Percentiles rank a stretch among this genome's conserved stretches.
phyloP scores from a whole-genome alignment of 2,797 vertebrate genomes.

The Myripristis jacobus region DNA sequence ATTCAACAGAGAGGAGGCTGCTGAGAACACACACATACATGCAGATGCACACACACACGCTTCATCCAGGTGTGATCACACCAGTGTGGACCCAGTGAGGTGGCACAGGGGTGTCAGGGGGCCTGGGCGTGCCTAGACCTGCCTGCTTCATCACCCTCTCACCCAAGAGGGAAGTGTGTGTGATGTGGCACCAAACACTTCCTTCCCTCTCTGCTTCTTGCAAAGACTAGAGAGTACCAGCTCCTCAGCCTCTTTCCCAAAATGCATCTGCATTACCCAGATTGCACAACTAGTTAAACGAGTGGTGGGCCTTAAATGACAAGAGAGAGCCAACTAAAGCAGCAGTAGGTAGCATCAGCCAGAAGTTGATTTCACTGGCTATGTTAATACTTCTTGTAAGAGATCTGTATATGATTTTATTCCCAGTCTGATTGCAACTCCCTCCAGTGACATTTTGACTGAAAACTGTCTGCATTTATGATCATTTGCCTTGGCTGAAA shows the following conservation, averaged over 20 bases:
- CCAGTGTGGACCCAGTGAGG: slow-evolving; percentile 73
- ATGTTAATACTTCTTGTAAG: neutral
- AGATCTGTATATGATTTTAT: neutral
- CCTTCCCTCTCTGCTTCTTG: slow-evolving; percentile 45
- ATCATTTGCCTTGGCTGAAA: neutral
- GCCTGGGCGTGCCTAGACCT: slow-evolving; percentile 81
- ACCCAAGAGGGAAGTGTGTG: slow-evolving; percentile 26
- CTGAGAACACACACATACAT: slow-evolving; percentile 6
- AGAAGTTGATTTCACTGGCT: too few species aligned
- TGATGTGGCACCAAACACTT: slow-evolving; percentile 55
- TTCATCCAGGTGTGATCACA: slow-evolving; percentile 77
- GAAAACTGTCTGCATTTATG: neutral
- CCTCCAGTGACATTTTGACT: neutral
- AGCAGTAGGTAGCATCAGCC: neutral
- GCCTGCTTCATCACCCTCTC: slow-evolving; percentile 67
- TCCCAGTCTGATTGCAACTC: neutral
- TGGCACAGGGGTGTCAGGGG: slow-evolving; percentile 64
- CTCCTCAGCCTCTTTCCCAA: slow-evolving; percentile 33
- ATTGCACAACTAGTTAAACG: neutral
- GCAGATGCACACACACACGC: slow-evolving; percentile 4
- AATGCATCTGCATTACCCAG: slow-evolving; percentile 12
- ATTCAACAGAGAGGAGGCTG: slow-evolving; percentile 5
- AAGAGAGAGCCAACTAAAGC: neutral
- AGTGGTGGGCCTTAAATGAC: neutral
- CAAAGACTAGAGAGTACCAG: slow-evolving; percentile 49